A percentile compares a stretch with the other conserved stretches of the same genome.
Evolutionary conservation across 2,113 vertebrate species (phyloP).

Genomic region (Dromas ardeola): DNA sequence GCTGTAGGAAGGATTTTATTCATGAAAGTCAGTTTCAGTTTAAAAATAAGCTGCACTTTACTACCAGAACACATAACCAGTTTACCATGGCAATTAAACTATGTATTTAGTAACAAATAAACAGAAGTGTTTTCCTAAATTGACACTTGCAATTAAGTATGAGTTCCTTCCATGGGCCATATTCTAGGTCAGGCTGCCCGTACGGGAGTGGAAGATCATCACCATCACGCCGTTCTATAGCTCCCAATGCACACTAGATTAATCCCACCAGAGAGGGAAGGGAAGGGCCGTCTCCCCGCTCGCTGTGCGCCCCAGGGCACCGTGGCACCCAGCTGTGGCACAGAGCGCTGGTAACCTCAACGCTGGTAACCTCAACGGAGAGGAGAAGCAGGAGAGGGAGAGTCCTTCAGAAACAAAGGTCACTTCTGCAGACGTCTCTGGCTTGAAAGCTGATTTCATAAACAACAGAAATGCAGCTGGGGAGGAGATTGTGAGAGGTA

Average conservation of each 20-base stretch:
- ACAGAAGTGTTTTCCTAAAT: neutral
- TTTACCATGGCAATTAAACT: neutral
- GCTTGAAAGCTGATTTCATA: neutral
- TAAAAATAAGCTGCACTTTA: neutral
- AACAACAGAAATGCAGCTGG: rapidly evolving
- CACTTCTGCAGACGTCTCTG: neutral
- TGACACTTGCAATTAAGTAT: neutral
- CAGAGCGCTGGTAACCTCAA: neutral
- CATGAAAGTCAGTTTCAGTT: neutral
- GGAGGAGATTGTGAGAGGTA: neutral
- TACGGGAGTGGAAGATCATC: neutral
- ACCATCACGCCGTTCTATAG: neutral
- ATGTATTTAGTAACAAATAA: neutral
- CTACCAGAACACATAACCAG: neutral
- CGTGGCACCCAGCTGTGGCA: rapidly evolving
- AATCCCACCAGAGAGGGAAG: neutral
- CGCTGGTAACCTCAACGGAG: neutral
- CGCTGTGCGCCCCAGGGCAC: rapidly evolving
- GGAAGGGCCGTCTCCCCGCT: too few species aligned
- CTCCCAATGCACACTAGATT: neutral
- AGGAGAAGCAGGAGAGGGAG: neutral
- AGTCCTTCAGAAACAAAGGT: neutral
- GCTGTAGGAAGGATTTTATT: neutral
- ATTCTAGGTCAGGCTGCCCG: neutral
- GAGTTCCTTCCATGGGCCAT: neutral